These are phyloP conservation scores for Aphrocallistes beatrix DNA, from an alignment of 37 sponge, comb jelly and placozoan species.

Conservation along the genomic window DNA sequence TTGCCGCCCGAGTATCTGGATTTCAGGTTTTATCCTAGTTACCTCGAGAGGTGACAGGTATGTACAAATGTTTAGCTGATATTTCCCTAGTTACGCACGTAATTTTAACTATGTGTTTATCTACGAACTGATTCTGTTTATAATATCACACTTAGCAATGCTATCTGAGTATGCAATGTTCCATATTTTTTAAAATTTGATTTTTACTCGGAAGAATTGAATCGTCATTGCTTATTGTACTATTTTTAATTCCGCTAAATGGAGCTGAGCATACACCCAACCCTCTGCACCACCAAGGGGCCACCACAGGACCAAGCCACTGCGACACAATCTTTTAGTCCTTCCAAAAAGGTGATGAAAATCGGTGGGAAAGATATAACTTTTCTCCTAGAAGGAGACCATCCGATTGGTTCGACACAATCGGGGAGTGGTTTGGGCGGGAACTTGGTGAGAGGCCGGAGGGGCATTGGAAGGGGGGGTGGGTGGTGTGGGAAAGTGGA, in stretches of 20 bases:
- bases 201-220: background rate
- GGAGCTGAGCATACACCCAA: background rate
- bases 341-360: background rate
- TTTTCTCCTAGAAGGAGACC: background rate
- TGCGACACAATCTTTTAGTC: background rate
- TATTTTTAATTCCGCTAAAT: constrained; percentile 3
- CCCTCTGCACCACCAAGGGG: background rate
- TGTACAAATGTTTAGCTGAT: no score
- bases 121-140: no score
- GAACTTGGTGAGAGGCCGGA: background rate
- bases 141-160: no score
- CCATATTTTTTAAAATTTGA: background rate
- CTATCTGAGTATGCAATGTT: no score
- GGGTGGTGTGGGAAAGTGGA: background rate
- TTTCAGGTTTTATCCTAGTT: no score
- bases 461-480: background rate
- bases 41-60: no score
- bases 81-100: no score
- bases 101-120: no score
- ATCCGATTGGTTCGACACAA: no score
- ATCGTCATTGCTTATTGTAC: background rate
- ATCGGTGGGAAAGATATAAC: background rate
- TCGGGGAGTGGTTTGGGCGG: background rate
- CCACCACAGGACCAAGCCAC: background rate
- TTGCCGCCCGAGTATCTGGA: no score